Base-by-base conservation (phyloP, 2,888 invertebrate species). In the Agonopterix subpropinquella region DNA sequence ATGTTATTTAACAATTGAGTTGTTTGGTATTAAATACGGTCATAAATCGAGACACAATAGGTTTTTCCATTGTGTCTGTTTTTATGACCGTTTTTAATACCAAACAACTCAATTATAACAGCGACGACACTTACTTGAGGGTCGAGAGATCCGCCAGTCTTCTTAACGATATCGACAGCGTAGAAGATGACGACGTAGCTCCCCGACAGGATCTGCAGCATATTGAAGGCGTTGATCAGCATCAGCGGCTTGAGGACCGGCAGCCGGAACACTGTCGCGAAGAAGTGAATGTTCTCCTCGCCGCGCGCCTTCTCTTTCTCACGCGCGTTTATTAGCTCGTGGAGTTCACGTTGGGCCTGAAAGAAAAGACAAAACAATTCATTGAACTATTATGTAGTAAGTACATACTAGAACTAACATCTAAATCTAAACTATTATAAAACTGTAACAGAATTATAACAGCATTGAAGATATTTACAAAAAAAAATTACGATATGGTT, bases 101-200 rank as follows among this genome's bases (percentile, higher is more conserved):
- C n/a, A n/a, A n/a, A n/a, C n/a, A n/a, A n/a, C n/a, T n/a, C n/a
- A n/a, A n/a, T n/a, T n/a, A n/a, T 37, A 37, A 5, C n/a, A 37
- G 10, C 37, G 2, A 37, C 5, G 10, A 9, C 10, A 39, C 77
- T 79, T 49, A 88, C 87, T 46, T 80, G 78, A 18, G 87, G 77
- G 11, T 65, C 59, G 11, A 86, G 55, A 8, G 88, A 73, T 53
- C 90, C 90, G 3, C 90, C 90, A 49, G 90, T 80, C 50, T 92
- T 91, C 7, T 89, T 78, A 8, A 94, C 88, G 50, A 95, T 92
- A 61, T 94, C 93, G 0, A 94, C 93, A 0, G 94, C 94, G 67
- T 95, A 95, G 78, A 94, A 95, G 49, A 95, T 93, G 49, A 95
- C 91, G 10, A 95, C 89, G 65, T 93, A 95, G 11, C 94, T 94